phyloP scores from a whole-genome alignment of 2,113 vertebrate species.

The Lates calcarifer region DNA sequence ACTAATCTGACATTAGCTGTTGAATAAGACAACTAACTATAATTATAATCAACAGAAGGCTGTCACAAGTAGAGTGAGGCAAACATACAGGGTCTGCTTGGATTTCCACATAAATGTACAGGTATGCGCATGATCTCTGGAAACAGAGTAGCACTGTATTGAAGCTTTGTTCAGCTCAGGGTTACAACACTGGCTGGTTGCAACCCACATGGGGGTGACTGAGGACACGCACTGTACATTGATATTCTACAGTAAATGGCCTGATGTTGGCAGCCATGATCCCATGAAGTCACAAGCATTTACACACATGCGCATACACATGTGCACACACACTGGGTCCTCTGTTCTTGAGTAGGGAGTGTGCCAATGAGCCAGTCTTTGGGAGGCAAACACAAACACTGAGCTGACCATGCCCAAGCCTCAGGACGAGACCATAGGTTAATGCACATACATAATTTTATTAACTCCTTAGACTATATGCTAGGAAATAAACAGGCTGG shows the following conservation, averaged over 20 bases:
- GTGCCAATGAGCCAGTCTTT: constrained; percentile 43
- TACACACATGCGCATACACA: constrained; percentile 8
- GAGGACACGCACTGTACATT: constrained; percentile 48
- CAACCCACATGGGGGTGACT: constrained; percentile 36
- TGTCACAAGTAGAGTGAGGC: no score
- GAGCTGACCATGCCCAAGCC: constrained; percentile 32
- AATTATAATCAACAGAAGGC: no score
- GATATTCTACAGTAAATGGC: constrained; percentile 46
- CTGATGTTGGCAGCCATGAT: constrained; percentile 54
- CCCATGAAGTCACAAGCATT: constrained; percentile 36
- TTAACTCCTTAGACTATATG: not conserved
- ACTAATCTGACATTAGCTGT: not conserved
- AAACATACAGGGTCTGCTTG: no score
- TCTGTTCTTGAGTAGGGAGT: constrained; percentile 54
- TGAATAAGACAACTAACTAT: not conserved
- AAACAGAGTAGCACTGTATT: constrained; percentile 25
- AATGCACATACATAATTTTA: not conserved
- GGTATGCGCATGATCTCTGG: not conserved
- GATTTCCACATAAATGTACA: not conserved
- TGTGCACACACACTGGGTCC: constrained; percentile 31
- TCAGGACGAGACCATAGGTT: constrained; percentile 16
- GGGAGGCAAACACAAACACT: constrained; percentile 37
- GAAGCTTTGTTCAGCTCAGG: constrained; percentile 25
- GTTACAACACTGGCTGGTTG: constrained; percentile 17
- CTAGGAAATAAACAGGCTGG: not conserved